Percentiles rank a stretch among this genome's conserved stretches.
phyloP scores from a whole-genome alignment of 2,113 vertebrate species.

The Tachysurus fulvidraco region DNA sequence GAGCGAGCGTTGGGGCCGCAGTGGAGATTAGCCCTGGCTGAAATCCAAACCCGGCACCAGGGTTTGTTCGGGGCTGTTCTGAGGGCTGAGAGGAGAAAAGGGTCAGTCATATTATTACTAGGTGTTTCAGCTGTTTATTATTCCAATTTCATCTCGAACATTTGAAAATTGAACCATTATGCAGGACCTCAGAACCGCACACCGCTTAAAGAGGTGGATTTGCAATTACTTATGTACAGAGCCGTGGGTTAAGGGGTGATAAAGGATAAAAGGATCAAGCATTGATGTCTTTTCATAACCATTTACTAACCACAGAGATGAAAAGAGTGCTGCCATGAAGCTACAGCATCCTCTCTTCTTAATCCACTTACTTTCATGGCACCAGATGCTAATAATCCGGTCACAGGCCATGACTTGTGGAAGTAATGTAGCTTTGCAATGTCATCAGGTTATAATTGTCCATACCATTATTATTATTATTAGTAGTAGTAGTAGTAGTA shows the following conservation, averaged over 20 bases:
- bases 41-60: slow-evolving; percentile 69
- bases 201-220: slow-evolving; percentile 69
- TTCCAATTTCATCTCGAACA: slow-evolving; percentile 80
- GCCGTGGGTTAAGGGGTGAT: not conserved
- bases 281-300: not conserved
- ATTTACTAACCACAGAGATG: not conserved
- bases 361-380: not conserved
- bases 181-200: slow-evolving; percentile 61
- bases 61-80: slow-evolving; percentile 61
- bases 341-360: not conserved
- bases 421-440: not conserved
- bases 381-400: not conserved
- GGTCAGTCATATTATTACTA: slow-evolving; percentile 70
- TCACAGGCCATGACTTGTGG: not conserved
- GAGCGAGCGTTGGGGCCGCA: slow-evolving; percentile 59
- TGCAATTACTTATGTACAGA: slow-evolving; percentile 44
- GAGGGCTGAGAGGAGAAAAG: slow-evolving; percentile 49
- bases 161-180: slow-evolving; percentile 80
- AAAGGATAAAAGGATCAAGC: slow-evolving; percentile 1
- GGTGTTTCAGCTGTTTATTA: slow-evolving; percentile 81
- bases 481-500: too few relatives aligned
- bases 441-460: not conserved
- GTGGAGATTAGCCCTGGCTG: slow-evolving; percentile 67
- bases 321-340: not conserved
- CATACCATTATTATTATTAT: not conserved